A percentile compares a stretch with the other conserved stretches of the same genome.
Conservation (phyloP, 2,797 vertebrate species). For the Pelochelys cantorii region DNA sequence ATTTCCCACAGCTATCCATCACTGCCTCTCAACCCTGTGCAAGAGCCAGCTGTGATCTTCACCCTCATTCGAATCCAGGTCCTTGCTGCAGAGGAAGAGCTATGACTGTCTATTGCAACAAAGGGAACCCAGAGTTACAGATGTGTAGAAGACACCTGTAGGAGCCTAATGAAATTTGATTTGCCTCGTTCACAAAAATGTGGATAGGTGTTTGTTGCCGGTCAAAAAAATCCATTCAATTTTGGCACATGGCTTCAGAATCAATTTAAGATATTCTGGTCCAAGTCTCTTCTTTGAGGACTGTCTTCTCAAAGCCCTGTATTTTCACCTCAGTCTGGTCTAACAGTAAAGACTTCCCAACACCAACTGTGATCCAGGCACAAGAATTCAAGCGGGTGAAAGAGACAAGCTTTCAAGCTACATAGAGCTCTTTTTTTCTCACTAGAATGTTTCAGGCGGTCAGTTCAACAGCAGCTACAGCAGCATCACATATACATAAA, state of each 20-base stretch:
- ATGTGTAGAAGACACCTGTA: not conserved
- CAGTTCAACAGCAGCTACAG: not conserved
- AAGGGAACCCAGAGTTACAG: not conserved
- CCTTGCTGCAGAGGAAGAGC: not conserved
- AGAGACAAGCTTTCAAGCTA: not conserved
- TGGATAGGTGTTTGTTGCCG: not conserved
- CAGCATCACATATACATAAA: not conserved
- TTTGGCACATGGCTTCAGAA: not conserved
- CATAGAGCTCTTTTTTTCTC: not conserved
- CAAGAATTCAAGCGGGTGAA: not conserved
- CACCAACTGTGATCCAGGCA: not conserved
- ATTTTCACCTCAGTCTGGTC: not conserved
- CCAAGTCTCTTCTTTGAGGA: not conserved
- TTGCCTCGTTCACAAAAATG: not conserved
- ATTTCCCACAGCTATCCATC: not conserved
- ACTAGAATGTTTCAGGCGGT: not conserved
- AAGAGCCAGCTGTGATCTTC: not conserved
- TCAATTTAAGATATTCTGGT: not conserved
- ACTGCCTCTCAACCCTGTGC: fast-evolving
- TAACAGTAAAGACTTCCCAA: not conserved
- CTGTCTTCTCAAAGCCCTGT: not conserved
- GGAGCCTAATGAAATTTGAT: not conserved
- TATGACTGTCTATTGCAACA: not conserved
- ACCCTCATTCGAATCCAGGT: not conserved
- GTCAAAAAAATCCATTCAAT: not conserved